Conservation (phyloP, 2,113 vertebrate species). For the Anseranas semipalmata region DNA sequence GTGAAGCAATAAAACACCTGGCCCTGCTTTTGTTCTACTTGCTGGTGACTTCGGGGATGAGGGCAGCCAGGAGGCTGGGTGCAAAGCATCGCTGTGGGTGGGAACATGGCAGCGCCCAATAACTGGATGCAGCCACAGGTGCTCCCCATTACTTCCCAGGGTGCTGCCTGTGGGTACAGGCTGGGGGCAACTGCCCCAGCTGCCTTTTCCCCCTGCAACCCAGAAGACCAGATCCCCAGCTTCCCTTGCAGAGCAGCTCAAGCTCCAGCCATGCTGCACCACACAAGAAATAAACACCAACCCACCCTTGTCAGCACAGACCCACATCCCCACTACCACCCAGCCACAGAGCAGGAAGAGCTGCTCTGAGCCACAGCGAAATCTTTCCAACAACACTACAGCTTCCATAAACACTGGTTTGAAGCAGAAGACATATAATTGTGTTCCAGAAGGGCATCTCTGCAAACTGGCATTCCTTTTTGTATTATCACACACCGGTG, state of each 20-base stretch:
- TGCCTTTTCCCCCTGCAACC: background rate
- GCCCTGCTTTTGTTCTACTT: background rate
- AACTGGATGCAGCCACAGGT: background rate
- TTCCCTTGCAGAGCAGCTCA: too few species aligned
- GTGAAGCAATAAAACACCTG: background rate
- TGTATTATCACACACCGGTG: rapidly evolving
- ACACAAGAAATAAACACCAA: rapidly evolving
- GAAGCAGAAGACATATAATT: background rate
- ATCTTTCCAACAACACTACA: background rate
- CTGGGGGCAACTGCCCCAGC: too few species aligned
- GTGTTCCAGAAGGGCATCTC: background rate
- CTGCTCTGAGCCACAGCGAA: rapidly evolving
- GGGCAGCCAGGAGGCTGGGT: background rate
- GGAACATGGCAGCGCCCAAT: background rate
- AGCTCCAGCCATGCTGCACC: background rate
- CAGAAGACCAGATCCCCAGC: too few species aligned
- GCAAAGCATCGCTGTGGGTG: background rate
- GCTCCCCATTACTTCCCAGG: background rate
- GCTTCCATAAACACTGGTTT: background rate
- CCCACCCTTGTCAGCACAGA: too few species aligned
- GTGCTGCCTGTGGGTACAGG: background rate
- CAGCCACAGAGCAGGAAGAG: too few species aligned
- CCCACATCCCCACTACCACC: too few species aligned
- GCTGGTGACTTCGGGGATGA: background rate
- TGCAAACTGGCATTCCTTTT: too few species aligned